A percentile compares a stretch with the other conserved stretches of the same genome.
Conservation (phyloP, 2,113 vertebrate genomes). For the Pipra filicauda region DNA sequence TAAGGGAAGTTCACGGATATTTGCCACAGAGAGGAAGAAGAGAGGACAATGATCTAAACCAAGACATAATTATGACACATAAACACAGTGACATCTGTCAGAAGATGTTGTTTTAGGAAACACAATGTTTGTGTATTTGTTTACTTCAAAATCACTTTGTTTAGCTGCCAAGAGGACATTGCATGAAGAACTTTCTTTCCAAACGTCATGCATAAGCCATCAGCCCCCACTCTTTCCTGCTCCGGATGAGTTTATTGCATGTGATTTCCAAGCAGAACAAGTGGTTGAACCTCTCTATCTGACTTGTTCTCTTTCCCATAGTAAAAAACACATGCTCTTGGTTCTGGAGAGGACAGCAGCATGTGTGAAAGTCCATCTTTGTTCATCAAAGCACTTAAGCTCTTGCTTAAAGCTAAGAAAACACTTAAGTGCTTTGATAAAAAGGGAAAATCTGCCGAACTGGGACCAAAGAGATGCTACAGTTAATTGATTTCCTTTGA, state of each 20-base stretch:
- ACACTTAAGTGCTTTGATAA: constrained; percentile 22
- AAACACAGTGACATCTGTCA: background rate
- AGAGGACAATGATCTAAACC: background rate
- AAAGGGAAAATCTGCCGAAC: background rate
- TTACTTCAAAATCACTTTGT: constrained; percentile 18
- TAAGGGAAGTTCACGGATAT: background rate
- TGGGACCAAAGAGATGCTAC: constrained; percentile 1
- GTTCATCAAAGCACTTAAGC: constrained; percentile 5
- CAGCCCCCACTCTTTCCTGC: background rate
- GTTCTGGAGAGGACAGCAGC: background rate
- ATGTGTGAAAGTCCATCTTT: constrained; percentile 11
- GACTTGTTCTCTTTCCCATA: background rate
- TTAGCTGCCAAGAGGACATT: background rate
- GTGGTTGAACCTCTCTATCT: background rate
- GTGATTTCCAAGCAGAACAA: background rate
- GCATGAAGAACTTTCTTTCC: background rate
- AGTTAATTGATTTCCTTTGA: constrained; percentile 57
- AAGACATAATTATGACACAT: background rate
- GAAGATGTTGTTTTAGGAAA: background rate
- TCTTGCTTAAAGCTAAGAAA: constrained; percentile 19
- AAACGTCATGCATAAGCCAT: background rate
- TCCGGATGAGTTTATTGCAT: background rate
- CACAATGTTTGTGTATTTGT: background rate
- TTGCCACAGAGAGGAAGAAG: background rate
- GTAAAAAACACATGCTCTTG: background rate